Evolutionary conservation across 2,888 invertebrate species (phyloP), one percentile per base, ranked within the genome.

Genomic region (Ganaspis brasiliensis): DNA sequence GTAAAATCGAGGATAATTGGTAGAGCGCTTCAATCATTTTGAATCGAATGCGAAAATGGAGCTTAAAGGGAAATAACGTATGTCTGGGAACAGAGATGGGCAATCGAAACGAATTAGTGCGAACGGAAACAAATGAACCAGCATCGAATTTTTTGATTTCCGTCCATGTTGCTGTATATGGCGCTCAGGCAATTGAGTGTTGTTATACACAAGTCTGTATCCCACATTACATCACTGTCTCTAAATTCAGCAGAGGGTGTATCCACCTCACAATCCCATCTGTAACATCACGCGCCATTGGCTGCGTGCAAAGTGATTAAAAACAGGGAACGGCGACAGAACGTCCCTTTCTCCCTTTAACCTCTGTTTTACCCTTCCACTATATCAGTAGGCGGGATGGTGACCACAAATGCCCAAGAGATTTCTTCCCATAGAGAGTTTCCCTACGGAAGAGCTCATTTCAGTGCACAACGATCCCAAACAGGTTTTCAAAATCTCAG

Each of bases 251-350:
- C 24, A 40, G 52, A 52, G 67, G 67, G 67, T 67, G 67, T 67
- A 40, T n/a, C 67, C 73, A 40, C 61, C 72, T 57, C 40, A 37
- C 49, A 49, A 37, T 52, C 67, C 72, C 75, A 75, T 75, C 76
- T 74, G 67, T 67, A 67, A 40, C 79, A 78, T 83, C 82, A 84
- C 84, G 77, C 81, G 79, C 86, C 86, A 87, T 87, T 87, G 86
- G 85, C 82, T 85, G 84, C 86, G 86, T 87, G 86, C 87, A 86
- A 87, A 87, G 87, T 87, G 87, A 87, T 87, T 85, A 87, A 87
- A 87, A 87, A 85, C 86, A 85, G 81, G 83, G 85, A 82, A 87
- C 74, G 75, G 78, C 82, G 79, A 79, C 77, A 79, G 80, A 80
- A 82, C 85, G 79, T 75, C 79, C 82, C 82, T 72, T 77, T 74